Percentiles rank a stretch among this genome's conserved stretches.
Conservation (phyloP, 1,140 invertebrate genomes). For the Listronotus bonariensis region DNA sequence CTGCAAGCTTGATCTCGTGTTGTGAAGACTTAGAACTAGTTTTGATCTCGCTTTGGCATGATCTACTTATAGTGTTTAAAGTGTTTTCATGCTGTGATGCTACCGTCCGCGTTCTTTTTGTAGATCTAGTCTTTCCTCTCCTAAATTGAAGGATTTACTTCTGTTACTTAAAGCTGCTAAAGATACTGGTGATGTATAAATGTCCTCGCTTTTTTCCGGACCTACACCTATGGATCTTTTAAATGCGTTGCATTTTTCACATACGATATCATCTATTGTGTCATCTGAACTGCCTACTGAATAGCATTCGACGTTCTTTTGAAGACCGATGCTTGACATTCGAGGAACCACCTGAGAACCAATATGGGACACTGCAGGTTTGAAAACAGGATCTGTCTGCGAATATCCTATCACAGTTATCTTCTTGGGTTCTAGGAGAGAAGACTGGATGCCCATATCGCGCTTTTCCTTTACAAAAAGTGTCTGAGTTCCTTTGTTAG, state of each 20-base stretch:
- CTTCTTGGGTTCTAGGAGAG: constrained; percentile 17
- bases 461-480: constrained; percentile 45
- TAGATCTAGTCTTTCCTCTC: constrained; percentile 47
- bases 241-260: constrained; percentile 58
- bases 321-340: constrained; percentile 43
- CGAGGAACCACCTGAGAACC: constrained; percentile 56
- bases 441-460: constrained; percentile 50
- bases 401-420: constrained; percentile 26
- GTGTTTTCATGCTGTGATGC: constrained; percentile 47
- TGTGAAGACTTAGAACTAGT: constrained; percentile 51
- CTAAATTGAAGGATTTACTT: constrained; percentile 54
- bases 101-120: constrained; percentile 42
- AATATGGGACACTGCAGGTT: constrained; percentile 46
- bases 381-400: constrained; percentile 39
- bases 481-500: constrained; percentile 50
- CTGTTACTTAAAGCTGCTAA: constrained; percentile 47
- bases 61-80: constrained; percentile 20
- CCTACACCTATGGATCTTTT: constrained; percentile 58
- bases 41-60: constrained; percentile 44
- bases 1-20: constrained; percentile 46
- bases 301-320: constrained; percentile 54
- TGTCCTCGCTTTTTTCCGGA: constrained; percentile 47
- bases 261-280: constrained; percentile 56
- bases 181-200: constrained; percentile 43
- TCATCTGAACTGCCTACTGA: constrained; percentile 59